Evolutionary conservation across 2,888 invertebrate species (phyloP), one percentile per base, ranked within the genome.

Genomic region (Lomographa bimaculata): DNA sequence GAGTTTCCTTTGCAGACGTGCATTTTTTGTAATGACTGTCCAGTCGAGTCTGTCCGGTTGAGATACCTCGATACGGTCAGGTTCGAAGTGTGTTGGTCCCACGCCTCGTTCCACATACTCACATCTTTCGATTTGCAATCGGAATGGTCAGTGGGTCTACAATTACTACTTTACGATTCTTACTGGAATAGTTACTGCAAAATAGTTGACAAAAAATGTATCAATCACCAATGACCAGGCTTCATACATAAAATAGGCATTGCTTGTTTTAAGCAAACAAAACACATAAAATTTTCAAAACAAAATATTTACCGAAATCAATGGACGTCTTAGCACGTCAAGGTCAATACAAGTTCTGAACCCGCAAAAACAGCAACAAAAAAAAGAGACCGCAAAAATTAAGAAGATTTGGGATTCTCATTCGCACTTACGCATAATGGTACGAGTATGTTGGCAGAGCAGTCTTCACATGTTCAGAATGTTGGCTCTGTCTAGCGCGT

Each of bases 51-150:
- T 71, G 77, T 85, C 86, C 87, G 86, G 87, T 85, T 79, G 64
- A 76, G 79, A 83, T 80, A 83, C 76, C 84, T 84, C 80, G 73
- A 82, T 84, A 84, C 81, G 78, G 80, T 78, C 82, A 83, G 83
- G 75, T 80, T 79, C 75, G 79, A 77, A 70, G 70, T 71, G 70
- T 72, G 67, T 59, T 70, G 71, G 75, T 78, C 78, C 79, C 82
- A 79, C 79, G 77, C 74, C 79, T 71, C 67, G 78, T 74, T 79
- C 77, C 72, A 82, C 79, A 79, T 78, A 80, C 64, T 67, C 59
- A 66, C 47, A 59, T 71, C 69, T 72, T 69, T 68, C 56, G 60
- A 70, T 61, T 64, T 62, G 66, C 61, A 63, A 64, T 64, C 57
- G 40, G 36, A 61, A 49, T 65, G 70, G 63, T 67, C 60, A 71